A percentile compares a stretch with the other conserved stretches of the same genome.
These are phyloP conservation scores for Margaritifera margaritifera DNA, from an alignment of 2,888 invertebrate genomes.

Conservation along the genomic window DNA sequence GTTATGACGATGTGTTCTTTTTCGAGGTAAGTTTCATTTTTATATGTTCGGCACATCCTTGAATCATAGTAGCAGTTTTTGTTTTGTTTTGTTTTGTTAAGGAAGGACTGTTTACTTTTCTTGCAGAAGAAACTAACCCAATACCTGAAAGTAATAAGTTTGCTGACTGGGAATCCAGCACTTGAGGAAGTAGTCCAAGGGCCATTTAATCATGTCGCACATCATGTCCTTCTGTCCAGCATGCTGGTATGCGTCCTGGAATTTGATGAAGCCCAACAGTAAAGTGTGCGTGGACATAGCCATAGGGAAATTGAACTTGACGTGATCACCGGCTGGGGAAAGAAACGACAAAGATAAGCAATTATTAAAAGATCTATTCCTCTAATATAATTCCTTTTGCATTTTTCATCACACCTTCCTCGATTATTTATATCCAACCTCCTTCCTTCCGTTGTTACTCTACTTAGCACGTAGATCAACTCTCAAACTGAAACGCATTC, in stretches of 20 bases:
- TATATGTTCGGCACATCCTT: no score
- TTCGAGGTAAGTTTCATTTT: no score
- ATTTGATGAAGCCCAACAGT: constrained; percentile 43
- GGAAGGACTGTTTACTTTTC: background rate
- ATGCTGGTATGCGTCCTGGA: constrained; percentile 24
- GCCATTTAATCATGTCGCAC: constrained; percentile 75
- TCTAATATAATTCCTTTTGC: no score
- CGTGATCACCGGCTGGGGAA: constrained; percentile 40
- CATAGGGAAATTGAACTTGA: constrained; percentile 52
- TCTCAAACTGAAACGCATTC: no score
- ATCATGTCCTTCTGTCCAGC: constrained; percentile 36
- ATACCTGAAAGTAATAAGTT: constrained; percentile 20
- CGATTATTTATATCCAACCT: no score
- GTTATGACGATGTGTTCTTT: no score
- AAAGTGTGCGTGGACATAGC: constrained; percentile 33
- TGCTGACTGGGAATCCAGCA: constrained; percentile 26
- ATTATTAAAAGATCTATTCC: no score
- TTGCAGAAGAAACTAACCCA: background rate
- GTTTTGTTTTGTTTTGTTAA: no score
- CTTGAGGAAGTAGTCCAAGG: constrained; percentile 78
- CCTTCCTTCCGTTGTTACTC: no score
- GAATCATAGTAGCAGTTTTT: no score
- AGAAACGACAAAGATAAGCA: background rate
- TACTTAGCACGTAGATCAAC: no score
- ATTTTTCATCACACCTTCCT: no score